Base-by-base conservation (phyloP, 2,888 invertebrate species). In the Aleiodes alternator region DNA sequence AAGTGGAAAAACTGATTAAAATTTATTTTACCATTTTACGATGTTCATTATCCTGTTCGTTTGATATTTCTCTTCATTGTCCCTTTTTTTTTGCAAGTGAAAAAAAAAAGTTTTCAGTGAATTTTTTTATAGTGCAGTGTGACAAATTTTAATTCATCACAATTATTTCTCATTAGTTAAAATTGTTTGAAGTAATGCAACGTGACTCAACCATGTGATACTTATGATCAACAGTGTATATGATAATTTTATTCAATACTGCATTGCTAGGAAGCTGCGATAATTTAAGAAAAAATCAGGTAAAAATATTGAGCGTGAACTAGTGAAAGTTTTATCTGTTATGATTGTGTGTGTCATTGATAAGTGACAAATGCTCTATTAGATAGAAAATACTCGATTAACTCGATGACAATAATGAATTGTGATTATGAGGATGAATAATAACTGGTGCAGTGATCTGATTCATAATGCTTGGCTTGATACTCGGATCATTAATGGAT, bases 1-100 rank as follows among this genome's bases (percentile, higher is more conserved):
- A 14, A 69, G 48, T 53, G 38, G 14, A 73, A 31, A 69, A 77
- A 70, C 38, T 38, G 38, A 38, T 38, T 38, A 31, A 72, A 72
- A 72, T 23, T n/a, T 11, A 31, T 61, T 48, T 38, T 38, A 38
- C 38, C 38, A 38, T 23, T 23, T 23, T 23, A 8, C 38, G 3
- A 38, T 38, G 5, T 38, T 38, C 5, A 7, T 38, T 38, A 38
- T 38, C 38, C 8, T 38, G 38, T 38, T 38, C 2, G 23, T 23
- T 23, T 23, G 23, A 23, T 23, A 23, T 23, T 23, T 23, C 23
- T 38, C 38, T 38, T 38, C 38, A 38, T 38, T 38, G 6, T 38
- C 38, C 38, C 38, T 38, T 38, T 38, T 38, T 38, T 23, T 23
- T 23, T 23, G 23, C 6, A 29, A 12, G n/a, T 43, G 7, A 7